Conservation (phyloP, 2,797 vertebrate species). For the Poecilia wingei region DNA sequence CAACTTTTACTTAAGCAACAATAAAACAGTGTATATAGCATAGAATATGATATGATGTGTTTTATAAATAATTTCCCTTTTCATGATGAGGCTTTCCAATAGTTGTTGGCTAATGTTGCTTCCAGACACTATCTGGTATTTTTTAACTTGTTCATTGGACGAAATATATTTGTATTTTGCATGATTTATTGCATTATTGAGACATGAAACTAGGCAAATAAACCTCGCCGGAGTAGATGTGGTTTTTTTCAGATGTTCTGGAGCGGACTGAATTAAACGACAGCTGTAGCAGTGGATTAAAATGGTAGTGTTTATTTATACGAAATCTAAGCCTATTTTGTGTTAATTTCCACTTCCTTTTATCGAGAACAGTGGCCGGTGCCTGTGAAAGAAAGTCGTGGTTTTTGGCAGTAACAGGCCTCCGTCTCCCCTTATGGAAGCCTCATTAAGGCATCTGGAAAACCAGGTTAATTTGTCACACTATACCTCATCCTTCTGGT, state of each 20-base stretch:
- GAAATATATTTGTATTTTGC: background rate
- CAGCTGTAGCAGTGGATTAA: background rate
- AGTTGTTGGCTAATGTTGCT: background rate
- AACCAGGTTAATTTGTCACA: conserved; percentile 45
- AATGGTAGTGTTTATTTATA: conserved; percentile 4
- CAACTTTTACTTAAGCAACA: background rate
- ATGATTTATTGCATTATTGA: background rate
- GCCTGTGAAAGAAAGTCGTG: background rate
- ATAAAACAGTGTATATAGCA: background rate
- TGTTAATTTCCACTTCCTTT: conserved; percentile 6
- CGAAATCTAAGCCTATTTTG: background rate
- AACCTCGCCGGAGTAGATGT: background rate
- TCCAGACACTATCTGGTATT: background rate
- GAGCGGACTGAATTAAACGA: conserved; percentile 2
- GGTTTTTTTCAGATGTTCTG: background rate
- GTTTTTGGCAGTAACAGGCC: conserved; percentile 5
- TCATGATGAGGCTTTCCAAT: background rate
- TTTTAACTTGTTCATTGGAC: background rate
- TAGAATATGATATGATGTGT: background rate
- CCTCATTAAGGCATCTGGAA: conserved; percentile 50
- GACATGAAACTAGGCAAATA: background rate
- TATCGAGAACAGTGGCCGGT: conserved; percentile 14
- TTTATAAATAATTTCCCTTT: background rate
- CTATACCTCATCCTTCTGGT: conserved; percentile 58
- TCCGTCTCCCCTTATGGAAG: conserved; percentile 20